Evolutionary conservation across 2,888 invertebrate species (phyloP).

Genomic region (Mactromeris polynyma): DNA sequence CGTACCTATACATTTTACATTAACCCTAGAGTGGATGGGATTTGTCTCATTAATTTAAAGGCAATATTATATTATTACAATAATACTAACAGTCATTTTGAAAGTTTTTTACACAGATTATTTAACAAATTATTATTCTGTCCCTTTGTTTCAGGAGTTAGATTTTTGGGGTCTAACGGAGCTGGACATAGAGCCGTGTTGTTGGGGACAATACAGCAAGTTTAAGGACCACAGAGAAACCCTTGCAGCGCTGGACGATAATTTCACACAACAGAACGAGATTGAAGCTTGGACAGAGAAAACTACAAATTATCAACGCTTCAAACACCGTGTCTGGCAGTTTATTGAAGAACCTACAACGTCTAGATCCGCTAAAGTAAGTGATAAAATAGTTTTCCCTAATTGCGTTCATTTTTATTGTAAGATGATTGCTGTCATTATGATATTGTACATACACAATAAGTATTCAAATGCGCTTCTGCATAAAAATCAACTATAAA

Average conservation of each 20-base stretch:
- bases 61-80: too few species aligned
- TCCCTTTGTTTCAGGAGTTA: constrained; percentile 80
- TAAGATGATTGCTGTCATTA: too few species aligned
- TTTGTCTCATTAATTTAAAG: too few species aligned
- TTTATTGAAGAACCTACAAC: constrained; percentile 85
- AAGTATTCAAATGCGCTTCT: too few species aligned
- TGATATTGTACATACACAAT: too few species aligned
- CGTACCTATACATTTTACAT: too few species aligned
- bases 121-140: too few species aligned
- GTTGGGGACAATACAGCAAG: constrained; percentile 86
- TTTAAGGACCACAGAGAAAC: constrained; percentile 86
- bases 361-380: constrained; percentile 83
- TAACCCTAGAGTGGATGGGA: too few species aligned
- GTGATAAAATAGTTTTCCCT: not conserved
- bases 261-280: constrained; percentile 81
- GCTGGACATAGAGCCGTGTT: constrained; percentile 86
- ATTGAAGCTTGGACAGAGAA: constrained; percentile 79
- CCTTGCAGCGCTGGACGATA: constrained; percentile 85
- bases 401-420: too few species aligned
- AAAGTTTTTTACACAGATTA: too few species aligned
- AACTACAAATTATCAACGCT: constrained; percentile 72
- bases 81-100: too few species aligned
- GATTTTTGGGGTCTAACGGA: constrained; percentile 86
- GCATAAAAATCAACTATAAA: too few species aligned
- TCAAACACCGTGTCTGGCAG: constrained; percentile 81